Conservation (phyloP, 2,888 invertebrate genomes). For the Furcula furcula region DNA sequence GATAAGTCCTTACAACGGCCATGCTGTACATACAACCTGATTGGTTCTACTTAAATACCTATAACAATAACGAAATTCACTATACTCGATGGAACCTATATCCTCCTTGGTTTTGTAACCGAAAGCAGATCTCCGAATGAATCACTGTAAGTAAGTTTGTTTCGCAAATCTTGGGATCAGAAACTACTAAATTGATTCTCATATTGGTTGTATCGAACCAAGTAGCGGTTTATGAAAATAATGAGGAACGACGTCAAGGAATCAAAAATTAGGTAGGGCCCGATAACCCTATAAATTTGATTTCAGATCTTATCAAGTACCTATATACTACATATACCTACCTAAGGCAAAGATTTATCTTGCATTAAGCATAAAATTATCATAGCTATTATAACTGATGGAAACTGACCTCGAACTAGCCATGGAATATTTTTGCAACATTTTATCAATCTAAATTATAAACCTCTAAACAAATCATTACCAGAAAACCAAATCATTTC, state of each 20-base stretch:
- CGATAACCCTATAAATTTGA: conserved; percentile 22
- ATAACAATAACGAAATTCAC: not conserved
- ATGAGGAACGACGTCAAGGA: too few relatives aligned
- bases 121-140: too few relatives aligned
- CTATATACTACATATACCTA: not conserved
- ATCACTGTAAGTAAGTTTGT: not conserved
- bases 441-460: not conserved
- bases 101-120: too few relatives aligned
- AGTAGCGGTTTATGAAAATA: too few relatives aligned
- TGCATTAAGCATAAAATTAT: not conserved
- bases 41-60: not conserved
- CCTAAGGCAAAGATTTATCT: not conserved
- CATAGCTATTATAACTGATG: not conserved
- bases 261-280: conserved; percentile 20
- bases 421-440: not conserved
- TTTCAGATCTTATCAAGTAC: conserved; percentile 17
- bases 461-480: too few relatives aligned
- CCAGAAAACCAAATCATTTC: not conserved
- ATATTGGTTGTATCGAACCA: too few relatives aligned
- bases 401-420: not conserved
- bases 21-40: conserved; percentile 15
- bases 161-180: not conserved
- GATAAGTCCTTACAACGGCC: conserved; percentile 52
- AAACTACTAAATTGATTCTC: not conserved
- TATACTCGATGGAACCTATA: too few relatives aligned